Conservation (phyloP, 1,140 invertebrate species). For the Mercenaria mercenaria region DNA sequence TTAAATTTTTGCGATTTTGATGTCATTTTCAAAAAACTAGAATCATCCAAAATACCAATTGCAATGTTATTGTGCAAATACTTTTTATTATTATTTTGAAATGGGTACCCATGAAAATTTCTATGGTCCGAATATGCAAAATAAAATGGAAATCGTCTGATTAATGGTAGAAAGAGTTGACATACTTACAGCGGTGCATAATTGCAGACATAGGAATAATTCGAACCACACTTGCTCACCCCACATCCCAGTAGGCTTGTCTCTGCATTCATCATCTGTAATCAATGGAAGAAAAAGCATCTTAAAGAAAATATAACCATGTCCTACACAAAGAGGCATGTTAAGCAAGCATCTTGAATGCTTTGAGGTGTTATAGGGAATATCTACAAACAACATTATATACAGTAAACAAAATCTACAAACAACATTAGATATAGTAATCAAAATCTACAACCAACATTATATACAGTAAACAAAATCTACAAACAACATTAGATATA, state of each 20-base stretch:
- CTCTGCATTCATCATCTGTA: neutral
- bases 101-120: neutral
- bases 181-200: neutral
- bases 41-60: neutral
- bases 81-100: neutral
- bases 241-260: neutral
- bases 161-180: no score
- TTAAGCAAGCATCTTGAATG: no score
- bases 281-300: neutral
- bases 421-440: no score
- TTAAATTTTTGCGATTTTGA: neutral
- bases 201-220: constrained; percentile 26
- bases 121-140: neutral
- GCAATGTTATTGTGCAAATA: neutral
- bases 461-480: no score
- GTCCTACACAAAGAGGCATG: no score
- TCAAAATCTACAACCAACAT: no score
- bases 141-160: neutral
- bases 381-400: no score
- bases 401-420: no score
- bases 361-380: no score
- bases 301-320: no score
- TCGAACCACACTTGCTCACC: neutral
- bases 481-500: no score
- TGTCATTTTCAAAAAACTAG: neutral